phyloP scores from a whole-genome alignment of 2,888 invertebrate species.

The Prosapia bicincta region DNA sequence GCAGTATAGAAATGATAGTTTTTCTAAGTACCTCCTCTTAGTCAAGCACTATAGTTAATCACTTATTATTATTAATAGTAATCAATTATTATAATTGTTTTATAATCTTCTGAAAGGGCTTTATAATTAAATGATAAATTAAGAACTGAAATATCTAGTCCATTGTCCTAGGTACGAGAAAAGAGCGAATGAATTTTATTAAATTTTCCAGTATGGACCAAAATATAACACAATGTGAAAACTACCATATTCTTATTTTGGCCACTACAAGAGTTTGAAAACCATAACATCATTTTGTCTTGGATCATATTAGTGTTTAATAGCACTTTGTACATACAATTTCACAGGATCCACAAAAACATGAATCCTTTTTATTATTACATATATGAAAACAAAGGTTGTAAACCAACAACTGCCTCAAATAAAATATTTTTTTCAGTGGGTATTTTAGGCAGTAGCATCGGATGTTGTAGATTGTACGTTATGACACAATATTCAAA shows the following conservation, averaged over 20 bases:
- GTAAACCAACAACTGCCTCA: conserved; percentile 9
- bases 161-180: conserved; percentile 3
- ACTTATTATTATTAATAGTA: no score
- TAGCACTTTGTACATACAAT: conserved; percentile 15
- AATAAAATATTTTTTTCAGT: conserved; percentile 7
- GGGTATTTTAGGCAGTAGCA: conserved; percentile 4
- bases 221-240: not conserved
- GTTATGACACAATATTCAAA: conserved; percentile 4
- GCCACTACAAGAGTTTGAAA: conserved; percentile 21
- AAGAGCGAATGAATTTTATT: not conserved
- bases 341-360: conserved; percentile 20
- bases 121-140: no score
- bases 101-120: no score
- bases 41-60: no score
- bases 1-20: no score
- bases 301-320: not conserved
- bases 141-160: no score
- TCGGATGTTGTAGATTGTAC: not conserved
- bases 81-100: no score
- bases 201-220: not conserved
- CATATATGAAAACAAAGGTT: conserved; percentile 9
- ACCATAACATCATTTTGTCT: conserved; percentile 14
- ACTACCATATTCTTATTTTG: conserved; percentile 4
- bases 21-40: no score
- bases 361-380: conserved; percentile 14